Conservation (phyloP, 64 coral and sea anemone genomes). For the Dendronephthya gigantea region DNA sequence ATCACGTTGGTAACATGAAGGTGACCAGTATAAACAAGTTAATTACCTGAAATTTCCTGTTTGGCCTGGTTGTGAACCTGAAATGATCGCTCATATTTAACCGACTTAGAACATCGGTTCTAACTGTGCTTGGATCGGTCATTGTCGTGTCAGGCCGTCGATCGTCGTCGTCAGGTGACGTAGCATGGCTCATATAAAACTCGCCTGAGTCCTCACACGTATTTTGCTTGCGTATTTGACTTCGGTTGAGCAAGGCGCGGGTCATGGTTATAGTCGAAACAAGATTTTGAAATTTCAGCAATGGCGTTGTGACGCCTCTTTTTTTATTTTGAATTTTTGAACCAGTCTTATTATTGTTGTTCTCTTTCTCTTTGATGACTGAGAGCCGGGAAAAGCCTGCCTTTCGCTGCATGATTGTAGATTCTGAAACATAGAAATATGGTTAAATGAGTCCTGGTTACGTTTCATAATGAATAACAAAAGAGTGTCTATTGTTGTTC, state of each 20-base stretch:
- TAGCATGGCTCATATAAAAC: not conserved
- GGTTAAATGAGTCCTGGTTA: too few relatives aligned
- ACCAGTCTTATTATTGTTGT: not conserved
- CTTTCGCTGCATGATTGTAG: not conserved
- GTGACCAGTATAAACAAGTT: not conserved
- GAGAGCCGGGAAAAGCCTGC: not conserved
- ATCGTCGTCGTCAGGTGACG: slow-evolving; percentile 2
- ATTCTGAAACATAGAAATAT: not conserved
- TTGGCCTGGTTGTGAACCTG: not conserved
- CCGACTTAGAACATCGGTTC: slow-evolving; percentile 2
- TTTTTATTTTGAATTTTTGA: not conserved
- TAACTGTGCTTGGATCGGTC: not conserved
- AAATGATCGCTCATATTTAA: slow-evolving; percentile 6
- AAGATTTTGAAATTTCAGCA: not conserved
- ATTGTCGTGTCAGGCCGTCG: slow-evolving; percentile 10
- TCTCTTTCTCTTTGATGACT: not conserved
- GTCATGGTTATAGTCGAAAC: not conserved
- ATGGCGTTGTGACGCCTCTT: not conserved
- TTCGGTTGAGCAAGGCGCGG: not conserved
- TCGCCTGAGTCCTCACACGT: not conserved
- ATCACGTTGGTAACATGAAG: too few relatives aligned
- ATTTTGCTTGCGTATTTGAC: not conserved
- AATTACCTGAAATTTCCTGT: slow-evolving; percentile 9
- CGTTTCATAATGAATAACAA: too few relatives aligned
- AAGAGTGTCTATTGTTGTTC: too few relatives aligned